These are phyloP conservation scores for Micronycteris hirsuta DNA, from an alignment of 2,113 vertebrate species.

Conservation along the genomic window DNA sequence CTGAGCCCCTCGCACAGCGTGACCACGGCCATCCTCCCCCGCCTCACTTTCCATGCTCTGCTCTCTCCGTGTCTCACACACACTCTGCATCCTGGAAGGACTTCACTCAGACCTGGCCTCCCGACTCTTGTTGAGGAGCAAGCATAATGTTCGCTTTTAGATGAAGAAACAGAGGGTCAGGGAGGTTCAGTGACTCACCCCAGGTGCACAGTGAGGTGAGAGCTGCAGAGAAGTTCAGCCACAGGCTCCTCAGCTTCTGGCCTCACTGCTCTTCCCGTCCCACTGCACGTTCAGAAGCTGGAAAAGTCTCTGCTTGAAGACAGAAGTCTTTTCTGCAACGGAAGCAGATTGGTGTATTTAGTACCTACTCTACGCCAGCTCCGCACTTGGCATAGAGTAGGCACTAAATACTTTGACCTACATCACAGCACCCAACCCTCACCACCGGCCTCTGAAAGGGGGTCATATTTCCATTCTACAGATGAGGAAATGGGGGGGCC, in stretches of 20 bases:
- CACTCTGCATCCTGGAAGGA: not conserved
- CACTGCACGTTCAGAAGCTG: not conserved
- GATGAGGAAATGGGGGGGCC: not conserved
- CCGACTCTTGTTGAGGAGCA: not conserved
- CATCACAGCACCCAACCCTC: not conserved
- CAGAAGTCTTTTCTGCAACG: not conserved
- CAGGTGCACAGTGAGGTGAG: fast-evolving
- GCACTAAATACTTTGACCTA: not conserved
- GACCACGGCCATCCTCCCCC: not conserved
- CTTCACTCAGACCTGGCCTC: not conserved
- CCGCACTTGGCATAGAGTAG: too few relatives aligned
- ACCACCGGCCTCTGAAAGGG: not conserved
- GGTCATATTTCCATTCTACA: not conserved
- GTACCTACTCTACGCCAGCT: not conserved
- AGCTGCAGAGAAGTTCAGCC: not conserved
- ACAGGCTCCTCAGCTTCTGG: not conserved
- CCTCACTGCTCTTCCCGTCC: too few relatives aligned
- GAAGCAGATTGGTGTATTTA: not conserved
- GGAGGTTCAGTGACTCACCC: not conserved
- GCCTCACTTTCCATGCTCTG: too few relatives aligned
- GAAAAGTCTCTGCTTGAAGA: not conserved
- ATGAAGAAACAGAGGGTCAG: not conserved
- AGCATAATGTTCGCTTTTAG: not conserved
- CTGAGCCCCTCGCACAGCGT: fast-evolving
- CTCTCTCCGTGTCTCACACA: not conserved